phyloP scores from a whole-genome alignment of 2,113 vertebrate species.

The Sclerurus mexicanus region DNA sequence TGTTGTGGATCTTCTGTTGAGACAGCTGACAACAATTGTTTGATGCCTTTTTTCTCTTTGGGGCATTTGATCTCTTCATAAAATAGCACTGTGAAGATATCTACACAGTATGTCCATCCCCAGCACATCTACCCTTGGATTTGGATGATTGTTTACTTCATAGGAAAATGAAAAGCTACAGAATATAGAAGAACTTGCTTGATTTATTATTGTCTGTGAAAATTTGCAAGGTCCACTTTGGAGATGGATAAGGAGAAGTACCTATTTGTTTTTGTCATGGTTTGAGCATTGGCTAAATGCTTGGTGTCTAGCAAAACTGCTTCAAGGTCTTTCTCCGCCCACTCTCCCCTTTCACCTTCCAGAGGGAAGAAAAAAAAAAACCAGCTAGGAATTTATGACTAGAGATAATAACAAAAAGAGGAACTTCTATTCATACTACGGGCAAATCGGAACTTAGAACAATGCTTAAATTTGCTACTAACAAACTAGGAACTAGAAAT shows the following conservation, averaged over 20 bases:
- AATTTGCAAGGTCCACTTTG: not conserved
- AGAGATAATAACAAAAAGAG: too few species aligned
- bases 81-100: not conserved
- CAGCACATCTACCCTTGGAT: not conserved
- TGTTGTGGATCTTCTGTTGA: not conserved
- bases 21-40: not conserved
- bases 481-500: too few species aligned
- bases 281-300: too few species aligned
- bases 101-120: not conserved
- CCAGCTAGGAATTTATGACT: too few species aligned
- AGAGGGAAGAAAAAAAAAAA: too few species aligned
- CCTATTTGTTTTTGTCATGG: not conserved
- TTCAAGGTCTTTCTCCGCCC: too few species aligned
- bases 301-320: too few species aligned
- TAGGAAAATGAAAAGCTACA: constrained; percentile 8
- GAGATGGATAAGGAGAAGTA: not conserved
- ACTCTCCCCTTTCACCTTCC: too few species aligned
- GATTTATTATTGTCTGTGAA: not conserved
- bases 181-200: not conserved
- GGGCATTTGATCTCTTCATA: not conserved
- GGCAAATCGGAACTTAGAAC: too few species aligned
- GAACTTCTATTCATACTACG: too few species aligned
- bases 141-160: not conserved
- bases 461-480: too few species aligned
- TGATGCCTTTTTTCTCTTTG: not conserved